Conservation (phyloP, 1,140 invertebrate genomes). For the Orchesella cincta region DNA sequence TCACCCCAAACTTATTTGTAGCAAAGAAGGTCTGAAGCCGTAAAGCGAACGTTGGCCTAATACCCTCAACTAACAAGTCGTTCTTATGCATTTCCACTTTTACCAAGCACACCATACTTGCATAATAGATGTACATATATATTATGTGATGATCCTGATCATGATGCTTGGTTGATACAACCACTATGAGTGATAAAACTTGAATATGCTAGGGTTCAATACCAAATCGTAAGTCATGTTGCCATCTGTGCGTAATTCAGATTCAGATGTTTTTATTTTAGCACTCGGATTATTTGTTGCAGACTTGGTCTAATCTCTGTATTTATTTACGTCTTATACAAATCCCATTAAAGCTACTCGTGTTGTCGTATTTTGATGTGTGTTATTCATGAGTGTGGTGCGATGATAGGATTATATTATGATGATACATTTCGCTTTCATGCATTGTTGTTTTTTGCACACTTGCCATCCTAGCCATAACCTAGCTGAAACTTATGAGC, state of each 20-base stretch:
- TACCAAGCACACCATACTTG: constrained; percentile 8
- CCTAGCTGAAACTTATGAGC: too few species aligned
- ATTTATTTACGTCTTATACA: not conserved
- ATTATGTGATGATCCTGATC: not conserved
- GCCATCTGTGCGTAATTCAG: not conserved
- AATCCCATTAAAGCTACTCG: not conserved
- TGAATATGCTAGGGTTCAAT: too few species aligned
- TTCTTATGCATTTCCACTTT: constrained; percentile 21
- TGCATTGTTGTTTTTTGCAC: too few species aligned
- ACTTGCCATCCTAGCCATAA: too few species aligned
- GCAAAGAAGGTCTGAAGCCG: constrained; percentile 23
- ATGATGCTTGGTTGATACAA: not conserved
- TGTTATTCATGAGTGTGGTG: too few species aligned
- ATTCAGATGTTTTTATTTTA: not conserved
- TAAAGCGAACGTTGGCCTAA: constrained; percentile 28
- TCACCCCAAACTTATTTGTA: constrained; percentile 28
- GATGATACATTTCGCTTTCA: too few species aligned
- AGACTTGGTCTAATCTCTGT: not conserved
- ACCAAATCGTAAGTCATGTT: too few species aligned
- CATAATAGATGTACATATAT: constrained; percentile 13
- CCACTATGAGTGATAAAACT: too few species aligned
- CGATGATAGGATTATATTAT: too few species aligned
- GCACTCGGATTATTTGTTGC: not conserved
- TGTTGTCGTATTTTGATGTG: too few species aligned
- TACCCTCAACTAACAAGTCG: constrained; percentile 22